Conservation (phyloP, 2,888 invertebrate species). For the Cephus pulcher region DNA sequence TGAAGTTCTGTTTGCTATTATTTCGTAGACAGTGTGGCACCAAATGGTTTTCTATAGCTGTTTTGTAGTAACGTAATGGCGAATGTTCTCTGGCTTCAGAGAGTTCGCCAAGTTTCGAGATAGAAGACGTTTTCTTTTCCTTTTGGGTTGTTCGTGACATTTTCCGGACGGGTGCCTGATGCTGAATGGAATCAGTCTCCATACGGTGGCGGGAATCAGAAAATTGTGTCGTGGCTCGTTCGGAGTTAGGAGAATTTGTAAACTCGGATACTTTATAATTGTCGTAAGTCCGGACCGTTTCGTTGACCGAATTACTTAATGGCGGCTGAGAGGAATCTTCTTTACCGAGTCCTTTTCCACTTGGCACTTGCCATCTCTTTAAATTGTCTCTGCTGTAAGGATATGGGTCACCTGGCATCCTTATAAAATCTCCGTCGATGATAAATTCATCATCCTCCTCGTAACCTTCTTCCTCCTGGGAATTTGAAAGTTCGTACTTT, state of each 20-base stretch:
- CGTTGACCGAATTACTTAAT: background rate
- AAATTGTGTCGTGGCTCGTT: background rate
- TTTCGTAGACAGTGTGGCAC: background rate
- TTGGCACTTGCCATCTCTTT: slow-evolving; percentile 41
- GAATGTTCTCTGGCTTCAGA: background rate
- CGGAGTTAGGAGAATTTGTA: background rate
- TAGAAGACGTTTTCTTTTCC: background rate
- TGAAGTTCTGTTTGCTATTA: background rate
- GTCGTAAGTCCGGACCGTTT: background rate
- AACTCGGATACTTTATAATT: background rate
- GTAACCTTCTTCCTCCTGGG: slow-evolving; percentile 13
- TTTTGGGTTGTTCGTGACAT: background rate
- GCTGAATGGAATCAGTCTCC: background rate
- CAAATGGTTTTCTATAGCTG: background rate
- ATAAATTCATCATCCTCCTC: slow-evolving; percentile 7
- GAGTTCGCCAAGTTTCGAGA: background rate
- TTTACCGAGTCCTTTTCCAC: slow-evolving; percentile 10
- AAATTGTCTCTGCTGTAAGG: slow-evolving; percentile 47
- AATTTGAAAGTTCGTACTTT: background rate
- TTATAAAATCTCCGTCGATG: slow-evolving; percentile 29
- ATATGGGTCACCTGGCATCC: slow-evolving; percentile 47
- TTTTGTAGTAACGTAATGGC: background rate
- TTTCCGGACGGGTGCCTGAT: background rate
- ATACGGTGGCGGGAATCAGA: background rate
- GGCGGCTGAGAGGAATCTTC: background rate